Evolutionary conservation across 2,888 invertebrate genomes (phyloP).

Genomic region (Tetragonula carbonaria): DNA sequence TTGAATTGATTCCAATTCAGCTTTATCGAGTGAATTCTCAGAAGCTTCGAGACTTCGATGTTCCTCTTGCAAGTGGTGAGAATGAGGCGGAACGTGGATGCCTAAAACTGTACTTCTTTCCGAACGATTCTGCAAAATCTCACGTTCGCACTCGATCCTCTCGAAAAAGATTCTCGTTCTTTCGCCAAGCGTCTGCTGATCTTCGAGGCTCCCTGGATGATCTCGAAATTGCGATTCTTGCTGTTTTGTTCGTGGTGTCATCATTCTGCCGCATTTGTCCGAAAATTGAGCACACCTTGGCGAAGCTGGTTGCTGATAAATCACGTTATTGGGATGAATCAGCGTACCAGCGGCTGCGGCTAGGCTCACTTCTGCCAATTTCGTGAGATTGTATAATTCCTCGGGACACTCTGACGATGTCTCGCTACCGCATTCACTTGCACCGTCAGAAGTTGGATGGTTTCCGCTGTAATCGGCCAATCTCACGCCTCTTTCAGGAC

Average conservation of each 20-base stretch:
- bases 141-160: conserved; percentile 78
- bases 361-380: conserved; percentile 89
- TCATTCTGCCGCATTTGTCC: conserved; percentile 58
- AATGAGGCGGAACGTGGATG: conserved; percentile 81
- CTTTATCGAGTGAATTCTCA: conserved; percentile 33
- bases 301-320: conserved; percentile 75
- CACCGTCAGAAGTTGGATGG: conserved; percentile 82
- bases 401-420: conserved; percentile 85
- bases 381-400: conserved; percentile 90
- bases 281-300: conserved; percentile 62
- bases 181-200: conserved; percentile 72
- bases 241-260: conserved; percentile 46
- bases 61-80: conserved; percentile 77
- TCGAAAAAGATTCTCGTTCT: conserved; percentile 79
- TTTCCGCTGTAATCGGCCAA: conserved; percentile 79
- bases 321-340: conserved; percentile 82
- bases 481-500: conserved; percentile 77
- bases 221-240: conserved; percentile 53
- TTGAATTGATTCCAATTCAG: conserved; percentile 34
- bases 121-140: conserved; percentile 70
- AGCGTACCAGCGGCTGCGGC: conserved; percentile 87
- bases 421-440: conserved; percentile 83
- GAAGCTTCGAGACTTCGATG: conserved; percentile 24
- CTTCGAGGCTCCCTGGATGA: conserved; percentile 44
- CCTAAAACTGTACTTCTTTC: conserved; percentile 63